Evolutionary conservation across 2,113 vertebrate species (phyloP).

Genomic region (Trichomycterus rosablanca): DNA sequence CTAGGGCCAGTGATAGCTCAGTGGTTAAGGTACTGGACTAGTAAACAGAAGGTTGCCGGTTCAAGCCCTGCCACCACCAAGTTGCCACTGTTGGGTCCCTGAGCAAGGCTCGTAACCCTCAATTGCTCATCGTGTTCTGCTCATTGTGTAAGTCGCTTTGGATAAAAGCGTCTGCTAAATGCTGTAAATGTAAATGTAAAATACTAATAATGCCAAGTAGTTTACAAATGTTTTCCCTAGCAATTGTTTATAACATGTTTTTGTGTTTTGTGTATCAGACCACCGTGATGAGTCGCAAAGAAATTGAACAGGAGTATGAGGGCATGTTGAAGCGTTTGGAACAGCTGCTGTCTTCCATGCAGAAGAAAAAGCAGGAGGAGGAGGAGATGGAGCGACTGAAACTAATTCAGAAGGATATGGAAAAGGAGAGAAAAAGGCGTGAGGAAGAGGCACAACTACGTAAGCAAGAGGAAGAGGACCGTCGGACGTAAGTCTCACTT

Average conservation of each 20-base stretch:
- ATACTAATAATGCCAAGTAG: no score
- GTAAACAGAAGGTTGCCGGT: no score
- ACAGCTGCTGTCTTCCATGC: slow-evolving; percentile 82
- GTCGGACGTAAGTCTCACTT: slow-evolving; percentile 75
- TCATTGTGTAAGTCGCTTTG: no score
- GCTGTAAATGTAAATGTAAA: no score
- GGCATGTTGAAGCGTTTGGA: slow-evolving; percentile 83
- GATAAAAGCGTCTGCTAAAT: no score
- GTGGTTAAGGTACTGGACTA: no score
- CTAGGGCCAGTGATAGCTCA: no score
- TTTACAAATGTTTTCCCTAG: no score
- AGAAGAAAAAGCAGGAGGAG: slow-evolving; percentile 91
- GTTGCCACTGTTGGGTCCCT: no score
- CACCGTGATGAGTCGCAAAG: slow-evolving; percentile 81
- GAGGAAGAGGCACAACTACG: slow-evolving; percentile 81
- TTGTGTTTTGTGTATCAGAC: slow-evolving; percentile 57
- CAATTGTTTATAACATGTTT: neutral
- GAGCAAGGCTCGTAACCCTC: no score
- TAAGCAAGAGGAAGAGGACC: slow-evolving; percentile 86
- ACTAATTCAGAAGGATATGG: slow-evolving; percentile 91
- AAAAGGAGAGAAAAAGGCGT: slow-evolving; percentile 78
- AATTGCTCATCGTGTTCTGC: no score
- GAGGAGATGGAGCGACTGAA: slow-evolving; percentile 87
- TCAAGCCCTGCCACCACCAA: no score
- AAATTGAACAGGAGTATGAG: slow-evolving; percentile 88